Conservation (phyloP, 2,888 invertebrate species). For the Drosophila pegasa region DNA sequence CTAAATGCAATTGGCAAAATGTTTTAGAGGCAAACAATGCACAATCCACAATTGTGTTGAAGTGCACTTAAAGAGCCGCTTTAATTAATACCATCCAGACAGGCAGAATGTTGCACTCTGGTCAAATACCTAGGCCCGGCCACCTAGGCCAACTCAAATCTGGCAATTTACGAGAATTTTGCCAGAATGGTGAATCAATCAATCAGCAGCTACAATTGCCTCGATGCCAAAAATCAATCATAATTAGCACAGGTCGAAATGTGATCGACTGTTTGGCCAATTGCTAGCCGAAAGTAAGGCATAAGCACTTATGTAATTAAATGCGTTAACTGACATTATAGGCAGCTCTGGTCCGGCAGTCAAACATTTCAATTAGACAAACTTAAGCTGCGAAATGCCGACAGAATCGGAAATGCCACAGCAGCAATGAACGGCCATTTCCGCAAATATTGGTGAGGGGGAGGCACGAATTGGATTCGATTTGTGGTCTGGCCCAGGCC, state of each 20-base stretch:
- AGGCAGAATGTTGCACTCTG: conserved; percentile 7
- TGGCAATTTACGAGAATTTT: conserved; percentile 18
- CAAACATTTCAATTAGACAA: conserved; percentile 80
- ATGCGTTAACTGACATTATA: conserved; percentile 66
- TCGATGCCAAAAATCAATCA: conserved; percentile 14
- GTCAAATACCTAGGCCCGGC: neutral
- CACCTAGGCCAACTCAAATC: neutral
- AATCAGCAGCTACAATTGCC: conserved; percentile 35
- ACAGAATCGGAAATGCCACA: conserved; percentile 53
- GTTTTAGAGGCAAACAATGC: conserved; percentile 6
- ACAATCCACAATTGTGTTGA: conserved; percentile 26
- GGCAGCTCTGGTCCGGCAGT: neutral
- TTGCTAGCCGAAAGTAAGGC: conserved; percentile 58
- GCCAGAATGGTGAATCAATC: conserved; percentile 44
- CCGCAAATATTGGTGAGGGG: conserved; percentile 44
- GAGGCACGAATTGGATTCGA: conserved; percentile 2
- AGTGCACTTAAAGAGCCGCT: conserved; percentile 17
- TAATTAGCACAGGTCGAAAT: conserved; percentile 5
- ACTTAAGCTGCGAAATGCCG: conserved; percentile 63
- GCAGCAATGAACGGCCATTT: conserved; percentile 71
- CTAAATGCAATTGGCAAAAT: conserved; percentile 11
- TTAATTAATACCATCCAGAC: conserved; percentile 34
- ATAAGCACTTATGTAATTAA: conserved; percentile 81
- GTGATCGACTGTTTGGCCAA: conserved; percentile 6
- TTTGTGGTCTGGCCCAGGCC: conserved; percentile 5